Base-by-base conservation (phyloP, 2,797 vertebrate genomes). In the Amblyraja radiata region DNA sequence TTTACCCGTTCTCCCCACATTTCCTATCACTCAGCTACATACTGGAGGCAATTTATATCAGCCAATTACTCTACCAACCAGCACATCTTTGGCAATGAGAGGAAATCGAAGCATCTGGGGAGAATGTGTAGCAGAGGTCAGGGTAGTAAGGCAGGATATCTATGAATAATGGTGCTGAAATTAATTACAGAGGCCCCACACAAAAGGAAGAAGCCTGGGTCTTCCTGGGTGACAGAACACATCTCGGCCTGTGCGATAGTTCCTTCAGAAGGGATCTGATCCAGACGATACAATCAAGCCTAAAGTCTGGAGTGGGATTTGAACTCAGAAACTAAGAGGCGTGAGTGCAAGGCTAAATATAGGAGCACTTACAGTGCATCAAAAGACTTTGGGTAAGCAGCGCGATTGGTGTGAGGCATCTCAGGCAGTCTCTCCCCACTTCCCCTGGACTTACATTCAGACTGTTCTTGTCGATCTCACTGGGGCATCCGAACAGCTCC, bases 401-500 rank as follows among this genome's bases (percentile, higher is more conserved):
- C 6, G 11, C 16, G 3, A 18, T 18, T 21, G 2, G 18, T 65
- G n/a, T 88, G 10, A 63, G n/a, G 61, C 6, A 11, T 13, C 83
- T 86, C 11, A 28, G 25, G 10, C 58, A 63, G 23, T 1, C 83
- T 81, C 84, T 73, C 18, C 6, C 16, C n/a, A 9, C 36, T 16
- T 76, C 6, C 36, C 54, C 65, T 11, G 1, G 58, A 97, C 98
- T 96, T 95, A 99, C 99, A 0, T 98, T 98, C 95, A 99, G 98
- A 25, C 98, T 99, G 96, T 99, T 99, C 95, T 98, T 95, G 36
- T 99, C 98, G 0, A 97, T 95, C 93, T 99, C 98, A 0, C 98
- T 99, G 94, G 98, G 98, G 94, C 98, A 99, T 93, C 99, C 99
- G 3, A 99, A 99, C 58, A 99, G 97, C 90, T 99, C 98, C 11